Evolutionary conservation across 2,888 invertebrate species (phyloP), one percentile per base, ranked within the genome.

Genomic region (Carcina quercana): DNA sequence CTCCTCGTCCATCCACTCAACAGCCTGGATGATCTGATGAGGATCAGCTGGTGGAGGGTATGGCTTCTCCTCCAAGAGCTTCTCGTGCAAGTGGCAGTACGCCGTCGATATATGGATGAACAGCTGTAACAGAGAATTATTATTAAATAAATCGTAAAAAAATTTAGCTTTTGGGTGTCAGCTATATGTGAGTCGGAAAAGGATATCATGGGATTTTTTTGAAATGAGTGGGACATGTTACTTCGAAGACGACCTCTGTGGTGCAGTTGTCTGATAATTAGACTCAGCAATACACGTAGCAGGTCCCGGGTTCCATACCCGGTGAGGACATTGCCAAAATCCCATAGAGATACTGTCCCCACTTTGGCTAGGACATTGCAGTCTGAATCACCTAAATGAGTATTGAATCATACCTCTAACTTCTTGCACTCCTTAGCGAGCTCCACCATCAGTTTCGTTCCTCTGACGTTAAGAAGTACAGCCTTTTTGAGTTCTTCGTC

Each of bases 401-500:
- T 12, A n/a, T n/a, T n/a, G n/a, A n/a, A n/a, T n/a, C 13, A n/a
- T 68, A 92, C 93, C 74, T 88, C 80, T 26, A 98, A 80, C 5
- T 93, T 87, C 56, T 92, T 92, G 61, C 91, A 88, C 43, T 88
- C 85, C 56, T 90, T 91, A 28, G 93, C 96, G 33, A 98, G 68
- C 6, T 93, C 91, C 36, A 98, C 66, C 85, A 98, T 90, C 40
- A 92, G 87, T 61, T 94, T 93, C 0, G 97, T 97, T 20, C 96
- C 98, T 34, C 95, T 86, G 0, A 96, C 93, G 72, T 98, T 99
- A 70, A 98, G 86, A 32, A 96, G 82, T 5, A 98, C 93, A 0
- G 98, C 96, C 45, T 89, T 90, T 60, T 93, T 94, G 30, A 99
- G 82, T 11, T 91, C 88, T 65, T 98, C 98, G 67, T 98, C 97